Evolutionary conservation across 2,888 invertebrate genomes (phyloP).

Genomic region (Hypercompe scribonia): DNA sequence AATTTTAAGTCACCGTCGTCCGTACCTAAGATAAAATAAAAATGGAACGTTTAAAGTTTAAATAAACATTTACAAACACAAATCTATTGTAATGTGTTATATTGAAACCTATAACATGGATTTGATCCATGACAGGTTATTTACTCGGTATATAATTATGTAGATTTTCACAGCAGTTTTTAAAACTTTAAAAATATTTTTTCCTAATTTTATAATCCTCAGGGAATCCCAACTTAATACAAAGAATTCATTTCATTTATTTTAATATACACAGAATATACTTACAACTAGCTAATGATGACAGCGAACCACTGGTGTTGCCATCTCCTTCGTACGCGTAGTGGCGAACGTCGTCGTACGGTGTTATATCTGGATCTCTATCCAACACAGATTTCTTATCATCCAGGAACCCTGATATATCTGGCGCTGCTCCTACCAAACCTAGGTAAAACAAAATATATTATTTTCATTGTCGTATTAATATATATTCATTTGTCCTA

Average conservation of each 20-base stretch:
- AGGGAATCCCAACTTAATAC: too few species aligned
- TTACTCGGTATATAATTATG: too few species aligned
- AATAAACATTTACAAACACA: too few species aligned
- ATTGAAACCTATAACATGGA: too few species aligned
- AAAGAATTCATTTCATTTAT: too few species aligned
- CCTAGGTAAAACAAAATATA: conserved; percentile 46
- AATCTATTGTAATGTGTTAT: too few species aligned
- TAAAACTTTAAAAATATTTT: too few species aligned
- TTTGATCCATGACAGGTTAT: too few species aligned
- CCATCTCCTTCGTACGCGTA: conserved; percentile 99
- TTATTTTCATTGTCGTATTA: neutral
- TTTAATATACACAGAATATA: conserved; percentile 43
- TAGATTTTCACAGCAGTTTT: too few species aligned
- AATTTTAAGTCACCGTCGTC: conserved; percentile 97
- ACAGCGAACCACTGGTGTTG: conserved; percentile 96
- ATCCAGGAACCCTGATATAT: conserved; percentile 96
- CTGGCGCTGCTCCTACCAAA: conserved; percentile 86
- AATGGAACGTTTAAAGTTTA: neutral
- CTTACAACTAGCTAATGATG: conserved; percentile 95
- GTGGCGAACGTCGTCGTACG: conserved; percentile 98
- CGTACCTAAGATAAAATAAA: conserved; percentile 84
- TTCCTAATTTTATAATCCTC: too few species aligned
- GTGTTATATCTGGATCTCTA: conserved; percentile 95
- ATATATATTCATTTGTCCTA: too few species aligned
- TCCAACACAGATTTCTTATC: conserved; percentile 96